phyloP scores from a whole-genome alignment of 2,113 vertebrate genomes.

The Noctilio leporinus region DNA sequence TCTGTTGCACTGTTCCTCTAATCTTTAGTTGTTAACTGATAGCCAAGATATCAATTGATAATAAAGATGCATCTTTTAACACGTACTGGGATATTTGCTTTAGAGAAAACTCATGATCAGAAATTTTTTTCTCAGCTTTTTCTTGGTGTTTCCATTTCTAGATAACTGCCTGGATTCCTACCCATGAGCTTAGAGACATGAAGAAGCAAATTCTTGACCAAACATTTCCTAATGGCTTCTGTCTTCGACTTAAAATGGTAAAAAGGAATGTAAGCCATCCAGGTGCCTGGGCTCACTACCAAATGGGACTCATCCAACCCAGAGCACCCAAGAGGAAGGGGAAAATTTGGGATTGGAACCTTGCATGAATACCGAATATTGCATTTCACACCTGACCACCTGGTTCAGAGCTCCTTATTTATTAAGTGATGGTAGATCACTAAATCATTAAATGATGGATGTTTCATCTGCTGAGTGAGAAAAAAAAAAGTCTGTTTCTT shows the following conservation, averaged over 20 bases:
- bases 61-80: neutral
- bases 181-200: neutral
- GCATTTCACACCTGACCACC: neutral
- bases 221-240: neutral
- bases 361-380: neutral
- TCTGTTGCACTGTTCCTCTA: neutral
- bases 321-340: neutral
- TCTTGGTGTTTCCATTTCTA: neutral
- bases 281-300: neutral
- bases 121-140: neutral
- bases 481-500: neutral
- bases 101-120: neutral
- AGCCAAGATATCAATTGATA: neutral
- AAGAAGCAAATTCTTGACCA: neutral
- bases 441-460: slow-evolving; percentile 17
- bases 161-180: neutral
- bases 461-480: slow-evolving; percentile 31
- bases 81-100: neutral
- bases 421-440: neutral
- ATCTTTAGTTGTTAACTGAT: neutral
- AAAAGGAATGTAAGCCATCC: neutral
- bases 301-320: neutral
- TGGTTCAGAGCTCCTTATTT: neutral
- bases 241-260: neutral
- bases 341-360: neutral